Conservation (phyloP, 1,140 invertebrate genomes). For the Hestina assimilis region DNA sequence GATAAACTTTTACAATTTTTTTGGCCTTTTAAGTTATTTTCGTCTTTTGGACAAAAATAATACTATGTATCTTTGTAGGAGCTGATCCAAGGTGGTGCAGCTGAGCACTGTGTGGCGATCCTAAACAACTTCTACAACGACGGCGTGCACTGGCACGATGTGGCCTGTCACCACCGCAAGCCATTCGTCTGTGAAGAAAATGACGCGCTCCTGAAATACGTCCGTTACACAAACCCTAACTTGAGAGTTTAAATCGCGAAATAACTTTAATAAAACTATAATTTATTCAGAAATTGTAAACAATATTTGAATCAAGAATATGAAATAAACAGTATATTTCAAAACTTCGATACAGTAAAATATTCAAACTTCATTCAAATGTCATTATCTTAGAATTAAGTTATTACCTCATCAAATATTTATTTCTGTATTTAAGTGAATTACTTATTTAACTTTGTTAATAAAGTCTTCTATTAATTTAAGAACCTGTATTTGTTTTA, state of each 20-base stretch:
- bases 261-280: not conserved
- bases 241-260: constrained; percentile 80
- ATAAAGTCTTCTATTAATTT: constrained; percentile 47
- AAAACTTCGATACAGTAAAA: too few species aligned
- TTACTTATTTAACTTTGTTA: constrained; percentile 54
- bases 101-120: constrained; percentile 88
- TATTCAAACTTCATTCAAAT: too few species aligned
- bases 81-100: constrained; percentile 86
- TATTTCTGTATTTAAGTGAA: constrained; percentile 51
- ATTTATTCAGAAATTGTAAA: not conserved
- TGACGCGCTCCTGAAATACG: constrained; percentile 88
- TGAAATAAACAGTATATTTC: not conserved
- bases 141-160: constrained; percentile 92
- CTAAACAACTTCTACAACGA: constrained; percentile 93
- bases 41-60: not conserved
- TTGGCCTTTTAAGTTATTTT: too few species aligned
- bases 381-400: constrained; percentile 28
- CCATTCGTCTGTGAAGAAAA: constrained; percentile 91
- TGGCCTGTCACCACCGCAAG: constrained; percentile 91
- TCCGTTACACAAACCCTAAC: constrained; percentile 87
- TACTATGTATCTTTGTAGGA: constrained; percentile 70
- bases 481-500: too few species aligned
- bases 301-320: not conserved
- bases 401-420: constrained; percentile 58
- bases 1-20: too few species aligned